Percentiles rank a stretch among this genome's conserved stretches.
These are phyloP conservation scores for Abscondita cerata DNA, from an alignment of 2,888 invertebrate species.

Conservation along the genomic window DNA sequence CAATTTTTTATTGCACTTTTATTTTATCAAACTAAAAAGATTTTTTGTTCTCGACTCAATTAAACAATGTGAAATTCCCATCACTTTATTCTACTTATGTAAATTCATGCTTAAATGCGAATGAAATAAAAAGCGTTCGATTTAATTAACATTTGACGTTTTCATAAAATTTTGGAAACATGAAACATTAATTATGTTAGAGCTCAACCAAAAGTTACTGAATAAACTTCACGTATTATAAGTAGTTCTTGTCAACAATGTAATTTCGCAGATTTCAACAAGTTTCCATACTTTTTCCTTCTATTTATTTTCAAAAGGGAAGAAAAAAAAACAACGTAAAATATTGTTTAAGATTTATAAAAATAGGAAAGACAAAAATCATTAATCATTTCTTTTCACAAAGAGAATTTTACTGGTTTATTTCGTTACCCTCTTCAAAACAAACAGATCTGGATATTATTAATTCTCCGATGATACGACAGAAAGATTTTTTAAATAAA, in stretches of 20 bases:
- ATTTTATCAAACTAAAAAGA: neutral
- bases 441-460: neutral
- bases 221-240: too few relatives aligned
- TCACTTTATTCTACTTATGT: too few relatives aligned
- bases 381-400: neutral
- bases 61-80: neutral
- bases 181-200: too few relatives aligned
- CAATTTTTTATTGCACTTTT: constrained; percentile 2
- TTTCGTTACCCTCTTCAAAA: constrained; percentile 4
- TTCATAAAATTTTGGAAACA: too few relatives aligned
- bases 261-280: neutral
- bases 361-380: neutral
- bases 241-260: neutral
- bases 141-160: too few relatives aligned
- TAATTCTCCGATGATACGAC: too few relatives aligned
- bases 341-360: neutral
- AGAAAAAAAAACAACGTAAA: neutral
- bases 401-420: constrained; percentile 1
- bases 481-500: too few relatives aligned
- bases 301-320: constrained; percentile 1
- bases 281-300: too few relatives aligned
- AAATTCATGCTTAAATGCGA: too few relatives aligned
- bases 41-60: neutral
- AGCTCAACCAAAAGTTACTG: too few relatives aligned
- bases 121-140: too few relatives aligned